A percentile compares a stretch with the other conserved stretches of the same genome.
These are phyloP conservation scores for Alloplasta piceator DNA, from an alignment of 2,888 invertebrate genomes.

Conservation along the genomic window DNA sequence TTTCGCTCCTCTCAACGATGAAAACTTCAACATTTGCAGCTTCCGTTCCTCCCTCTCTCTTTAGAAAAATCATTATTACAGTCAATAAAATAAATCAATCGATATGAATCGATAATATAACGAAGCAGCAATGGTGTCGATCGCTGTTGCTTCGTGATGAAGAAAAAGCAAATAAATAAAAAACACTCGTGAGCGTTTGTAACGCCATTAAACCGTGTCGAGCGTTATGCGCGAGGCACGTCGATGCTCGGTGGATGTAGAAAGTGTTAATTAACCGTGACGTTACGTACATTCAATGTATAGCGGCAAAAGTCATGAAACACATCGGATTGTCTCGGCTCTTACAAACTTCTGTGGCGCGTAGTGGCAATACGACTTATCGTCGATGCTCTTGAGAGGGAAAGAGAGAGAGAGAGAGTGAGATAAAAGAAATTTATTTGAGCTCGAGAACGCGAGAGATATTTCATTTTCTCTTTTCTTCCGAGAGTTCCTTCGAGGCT, in stretches of 20 bases:
- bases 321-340: constrained; percentile 29
- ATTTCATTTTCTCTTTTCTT: constrained; percentile 29
- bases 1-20: too few relatives aligned
- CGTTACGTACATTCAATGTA: constrained; percentile 45
- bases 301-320: constrained; percentile 32
- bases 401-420: constrained; percentile 20
- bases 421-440: constrained; percentile 32
- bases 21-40: too few relatives aligned
- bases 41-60: too few relatives aligned
- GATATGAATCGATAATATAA: too few relatives aligned
- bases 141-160: constrained; percentile 9
- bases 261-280: constrained; percentile 66
- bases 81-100: too few relatives aligned
- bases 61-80: too few relatives aligned
- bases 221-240: constrained; percentile 35
- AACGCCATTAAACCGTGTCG: constrained; percentile 57
- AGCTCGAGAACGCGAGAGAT: constrained; percentile 33
- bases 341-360: constrained; percentile 41
- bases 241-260: constrained; percentile 58
- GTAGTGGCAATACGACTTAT: constrained; percentile 53
- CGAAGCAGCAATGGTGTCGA: constrained; percentile 1
- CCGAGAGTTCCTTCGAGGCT: constrained; percentile 26
- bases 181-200: constrained; percentile 53
- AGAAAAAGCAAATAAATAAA: constrained; percentile 35
- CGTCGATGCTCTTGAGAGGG: constrained; percentile 40